Conservation (phyloP, 2,888 invertebrate species). For the Nysson spinosus region DNA sequence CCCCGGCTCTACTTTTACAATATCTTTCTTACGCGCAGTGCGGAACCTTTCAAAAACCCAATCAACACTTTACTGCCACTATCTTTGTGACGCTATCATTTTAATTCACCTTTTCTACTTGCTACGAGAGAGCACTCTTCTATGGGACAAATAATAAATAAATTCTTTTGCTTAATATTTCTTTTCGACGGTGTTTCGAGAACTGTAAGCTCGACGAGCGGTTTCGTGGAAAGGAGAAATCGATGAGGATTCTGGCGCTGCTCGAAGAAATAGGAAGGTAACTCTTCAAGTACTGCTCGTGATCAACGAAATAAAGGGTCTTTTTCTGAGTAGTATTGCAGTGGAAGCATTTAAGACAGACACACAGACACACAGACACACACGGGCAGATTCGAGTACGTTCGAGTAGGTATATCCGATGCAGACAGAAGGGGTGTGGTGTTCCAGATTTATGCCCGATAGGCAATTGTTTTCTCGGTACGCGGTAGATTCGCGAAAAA, state of each 20-base stretch:
- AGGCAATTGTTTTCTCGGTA: slow-evolving; percentile 68
- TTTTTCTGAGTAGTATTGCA: slow-evolving; percentile 23
- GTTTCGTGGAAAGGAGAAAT: slow-evolving; percentile 34
- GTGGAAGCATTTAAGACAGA: slow-evolving; percentile 39
- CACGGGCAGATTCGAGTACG: too few species aligned
- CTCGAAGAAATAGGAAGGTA: slow-evolving; percentile 23
- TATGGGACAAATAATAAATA: too few species aligned
- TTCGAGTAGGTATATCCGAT: too few species aligned
- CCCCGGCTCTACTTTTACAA: too few species aligned
- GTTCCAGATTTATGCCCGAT: slow-evolving; percentile 62
- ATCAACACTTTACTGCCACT: too few species aligned
- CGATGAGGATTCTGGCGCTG: slow-evolving; percentile 30
- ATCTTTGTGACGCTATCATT: too few species aligned
- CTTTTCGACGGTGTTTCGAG: too few species aligned
- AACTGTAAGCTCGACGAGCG: too few species aligned
- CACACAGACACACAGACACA: background rate
- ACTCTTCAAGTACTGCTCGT: slow-evolving; percentile 21
- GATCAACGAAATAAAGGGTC: slow-evolving; percentile 46
- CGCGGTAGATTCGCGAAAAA: slow-evolving; percentile 52
- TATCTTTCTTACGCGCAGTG: background rate
- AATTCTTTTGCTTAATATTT: too few species aligned
- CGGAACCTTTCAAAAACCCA: too few species aligned
- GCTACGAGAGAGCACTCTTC: too few species aligned
- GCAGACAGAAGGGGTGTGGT: background rate
- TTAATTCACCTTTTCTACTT: too few species aligned